Percentiles rank a stretch among this genome's conserved stretches.
These are phyloP conservation scores for Hecatera dysodea DNA, from an alignment of 2,888 invertebrate genomes.

Conservation along the genomic window DNA sequence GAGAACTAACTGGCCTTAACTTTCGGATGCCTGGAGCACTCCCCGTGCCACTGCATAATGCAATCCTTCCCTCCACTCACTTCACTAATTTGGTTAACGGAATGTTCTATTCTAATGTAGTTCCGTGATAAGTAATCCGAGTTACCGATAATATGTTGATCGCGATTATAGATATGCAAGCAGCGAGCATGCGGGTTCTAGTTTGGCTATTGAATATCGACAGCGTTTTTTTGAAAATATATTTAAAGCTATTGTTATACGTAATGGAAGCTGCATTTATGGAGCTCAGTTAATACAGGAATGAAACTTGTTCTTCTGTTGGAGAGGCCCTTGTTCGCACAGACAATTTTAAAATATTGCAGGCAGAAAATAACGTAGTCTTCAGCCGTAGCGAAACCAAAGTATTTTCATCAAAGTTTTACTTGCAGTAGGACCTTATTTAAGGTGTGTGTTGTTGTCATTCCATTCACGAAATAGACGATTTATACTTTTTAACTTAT, in stretches of 20 bases:
- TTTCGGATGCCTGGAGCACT: slow-evolving; percentile 41
- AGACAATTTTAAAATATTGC: slow-evolving; percentile 4
- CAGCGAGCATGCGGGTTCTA: neutral
- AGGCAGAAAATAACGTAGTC: slow-evolving; percentile 9
- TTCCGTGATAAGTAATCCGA: slow-evolving; percentile 2
- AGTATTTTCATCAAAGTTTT: slow-evolving; percentile 33
- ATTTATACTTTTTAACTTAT: slow-evolving; percentile 29
- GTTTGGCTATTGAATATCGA: neutral
- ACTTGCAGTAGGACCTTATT: slow-evolving; percentile 5
- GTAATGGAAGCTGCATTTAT: neutral
- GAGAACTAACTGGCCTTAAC: slow-evolving; percentile 43
- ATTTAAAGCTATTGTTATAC: neutral
- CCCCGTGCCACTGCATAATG: slow-evolving; percentile 44
- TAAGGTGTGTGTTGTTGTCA: slow-evolving; percentile 4
- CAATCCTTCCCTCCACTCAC: slow-evolving; percentile 31
- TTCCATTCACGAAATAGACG: slow-evolving; percentile 13
- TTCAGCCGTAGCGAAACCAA: slow-evolving; percentile 9
- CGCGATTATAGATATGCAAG: neutral
- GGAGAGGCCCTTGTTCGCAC: neutral
- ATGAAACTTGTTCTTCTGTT: neutral
- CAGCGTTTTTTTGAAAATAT: neutral
- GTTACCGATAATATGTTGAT: neutral
- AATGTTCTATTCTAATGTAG: slow-evolving; percentile 14
- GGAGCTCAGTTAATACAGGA: neutral
- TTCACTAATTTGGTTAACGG: slow-evolving; percentile 32